Percentiles rank a stretch among this genome's conserved stretches.
These are phyloP conservation scores for Rhodeus uyekii DNA, from an alignment of 2,797 vertebrate species.

Conservation along the genomic window DNA sequence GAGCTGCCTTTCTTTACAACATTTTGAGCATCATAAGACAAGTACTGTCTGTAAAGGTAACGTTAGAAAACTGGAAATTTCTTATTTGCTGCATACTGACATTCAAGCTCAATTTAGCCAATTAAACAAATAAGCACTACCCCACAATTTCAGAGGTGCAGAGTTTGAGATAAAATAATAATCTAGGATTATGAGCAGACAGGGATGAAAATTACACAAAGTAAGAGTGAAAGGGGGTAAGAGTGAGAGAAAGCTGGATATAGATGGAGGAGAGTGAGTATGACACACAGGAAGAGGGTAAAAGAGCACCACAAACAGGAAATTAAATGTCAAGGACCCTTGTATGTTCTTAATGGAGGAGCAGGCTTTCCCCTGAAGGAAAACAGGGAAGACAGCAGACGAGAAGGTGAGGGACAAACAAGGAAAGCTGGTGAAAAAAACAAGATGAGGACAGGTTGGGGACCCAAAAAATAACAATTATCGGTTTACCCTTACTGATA, in stretches of 20 bases:
- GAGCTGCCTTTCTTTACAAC: conserved; percentile 37
- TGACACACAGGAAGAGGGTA: conserved; percentile 53
- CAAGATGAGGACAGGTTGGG: background rate
- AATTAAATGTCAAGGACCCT: conserved; percentile 82
- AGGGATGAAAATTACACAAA: conserved; percentile 53
- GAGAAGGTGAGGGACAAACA: background rate
- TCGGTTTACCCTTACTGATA: background rate
- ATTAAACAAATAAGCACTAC: background rate
- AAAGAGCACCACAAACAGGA: conserved; percentile 76
- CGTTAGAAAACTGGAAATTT: background rate
- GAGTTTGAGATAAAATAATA: background rate
- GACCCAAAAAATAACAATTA: conserved; percentile 21
- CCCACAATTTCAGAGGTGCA: conserved; percentile 40
- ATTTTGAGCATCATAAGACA: background rate
- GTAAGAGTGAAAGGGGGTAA: conserved; percentile 13
- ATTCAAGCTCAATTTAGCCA: background rate
- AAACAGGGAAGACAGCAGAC: conserved; percentile 34
- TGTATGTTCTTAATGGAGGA: conserved; percentile 78
- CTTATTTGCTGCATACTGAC: background rate
- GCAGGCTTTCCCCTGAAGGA: conserved; percentile 69
- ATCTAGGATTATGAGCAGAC: conserved; percentile 62
- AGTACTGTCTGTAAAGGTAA: no score
- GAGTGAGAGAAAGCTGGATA: conserved; percentile 19
- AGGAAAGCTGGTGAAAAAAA: background rate
- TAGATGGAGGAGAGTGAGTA: conserved; percentile 44